Evolutionary conservation across 1,140 invertebrate species (phyloP), one percentile per base, ranked within the genome.

Genomic region (Heliconius hermathena): DNA sequence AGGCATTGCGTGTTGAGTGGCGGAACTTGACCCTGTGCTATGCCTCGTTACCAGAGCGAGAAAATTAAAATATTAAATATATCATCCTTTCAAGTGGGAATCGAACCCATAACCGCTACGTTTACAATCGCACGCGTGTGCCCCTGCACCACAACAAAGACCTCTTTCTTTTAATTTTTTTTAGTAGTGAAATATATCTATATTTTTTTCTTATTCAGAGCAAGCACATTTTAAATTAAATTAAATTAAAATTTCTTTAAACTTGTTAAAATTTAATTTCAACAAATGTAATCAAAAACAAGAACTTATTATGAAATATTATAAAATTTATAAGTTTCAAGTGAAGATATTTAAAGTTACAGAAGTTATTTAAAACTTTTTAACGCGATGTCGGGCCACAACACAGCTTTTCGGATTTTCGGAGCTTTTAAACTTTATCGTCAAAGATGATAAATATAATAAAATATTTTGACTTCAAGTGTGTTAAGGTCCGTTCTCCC

Each of bases 251-350:
- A 8, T 66, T 66, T 66, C 8, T 66, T 11, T 66, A 66, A 66
- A 29, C 54, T 22, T 60, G 41, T 73, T 22, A 49, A 66, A 73
- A 66, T 66, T 66, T 22, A 66, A n/a, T 66, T 29, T 16, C 3
- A 66, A 16, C 60, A 66, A 29, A n/a, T 29, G 20, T 66, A 26
- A 66, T 66, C 26, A 66, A 66, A 66, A 66, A 66, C 13, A 66
- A n/a, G n/a, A 66, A 66, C 26, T 66, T 66, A 66, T 66, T 29
- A 66, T 29, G 26, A 66, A 26, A 66, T 66, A 29, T 66, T 66
- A 26, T 26, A 66, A 66, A 66, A 26, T 29, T 26, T 66, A 66
- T 29, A 66, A 66, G 22, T 66, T 66, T 66, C 13, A 5, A 60
- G 54, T 60, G 54, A 60, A 60, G 54, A 22, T 60, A 60, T 60